These are phyloP conservation scores for Heliconius cydno DNA, from an alignment of 2,888 invertebrate species.

Conservation along the genomic window DNA sequence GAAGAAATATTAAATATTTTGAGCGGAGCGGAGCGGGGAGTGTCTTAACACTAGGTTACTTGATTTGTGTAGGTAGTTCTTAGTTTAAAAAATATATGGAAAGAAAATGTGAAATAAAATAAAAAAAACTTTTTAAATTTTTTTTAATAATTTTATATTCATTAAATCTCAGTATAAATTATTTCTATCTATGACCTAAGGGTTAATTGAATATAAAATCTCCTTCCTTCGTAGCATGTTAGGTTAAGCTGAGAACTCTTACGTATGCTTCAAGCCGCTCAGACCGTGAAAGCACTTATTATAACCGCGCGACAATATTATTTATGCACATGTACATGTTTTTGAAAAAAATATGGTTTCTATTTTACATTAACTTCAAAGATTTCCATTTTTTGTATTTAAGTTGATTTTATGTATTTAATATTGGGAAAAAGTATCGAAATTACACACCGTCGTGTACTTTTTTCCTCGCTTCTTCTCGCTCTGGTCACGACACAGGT, in stretches of 20 bases:
- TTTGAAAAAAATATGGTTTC: background rate
- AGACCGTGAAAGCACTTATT: conserved; percentile 19
- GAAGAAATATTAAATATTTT: too few species aligned
- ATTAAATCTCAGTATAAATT: background rate
- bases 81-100: too few species aligned
- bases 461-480: too few species aligned
- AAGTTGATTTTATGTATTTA: background rate
- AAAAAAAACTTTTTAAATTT: too few species aligned
- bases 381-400: too few species aligned
- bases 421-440: background rate
- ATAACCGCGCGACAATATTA: background rate
- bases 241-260: conserved; percentile 14
- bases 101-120: too few species aligned
- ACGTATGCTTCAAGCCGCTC: background rate
- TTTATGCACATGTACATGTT: background rate
- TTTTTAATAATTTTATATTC: background rate
- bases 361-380: too few species aligned
- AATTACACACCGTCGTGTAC: background rate
- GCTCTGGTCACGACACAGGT: too few species aligned
- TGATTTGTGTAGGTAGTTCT: too few species aligned
- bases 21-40: too few species aligned
- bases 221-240: background rate
- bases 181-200: background rate
- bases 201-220: conserved; percentile 4
- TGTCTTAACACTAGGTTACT: too few species aligned